Percentiles rank a stretch among this genome's conserved stretches.
phyloP scores from a whole-genome alignment of 2,797 vertebrate genomes.

The Micromesistius poutassou region DNA sequence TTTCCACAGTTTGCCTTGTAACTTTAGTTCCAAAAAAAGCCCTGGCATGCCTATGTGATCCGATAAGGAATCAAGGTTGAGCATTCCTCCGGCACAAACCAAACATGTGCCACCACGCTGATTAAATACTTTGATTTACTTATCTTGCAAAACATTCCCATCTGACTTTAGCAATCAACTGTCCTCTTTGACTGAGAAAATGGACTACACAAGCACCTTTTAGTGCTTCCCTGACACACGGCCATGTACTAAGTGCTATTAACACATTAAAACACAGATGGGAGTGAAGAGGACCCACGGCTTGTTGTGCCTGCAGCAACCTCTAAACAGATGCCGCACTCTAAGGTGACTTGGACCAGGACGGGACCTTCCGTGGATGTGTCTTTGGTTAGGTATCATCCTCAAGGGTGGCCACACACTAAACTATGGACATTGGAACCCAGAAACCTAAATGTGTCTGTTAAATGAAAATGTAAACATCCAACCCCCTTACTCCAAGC shows the following conservation, averaged over 20 bases:
- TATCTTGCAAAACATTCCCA: neutral
- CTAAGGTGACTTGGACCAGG: neutral
- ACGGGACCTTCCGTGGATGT: neutral
- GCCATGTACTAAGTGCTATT: neutral
- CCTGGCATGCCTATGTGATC: neutral
- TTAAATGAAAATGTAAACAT: too few species aligned
- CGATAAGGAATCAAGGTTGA: neutral
- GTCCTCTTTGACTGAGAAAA: too few species aligned
- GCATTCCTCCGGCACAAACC: neutral
- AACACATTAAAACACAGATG: neutral
- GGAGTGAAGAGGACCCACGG: too few species aligned
- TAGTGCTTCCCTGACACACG: too few species aligned
- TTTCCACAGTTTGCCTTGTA: neutral
- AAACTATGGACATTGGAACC: neutral
- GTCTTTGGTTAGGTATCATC: neutral
- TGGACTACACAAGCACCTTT: too few species aligned
- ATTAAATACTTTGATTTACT: neutral
- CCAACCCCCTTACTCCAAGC: neutral
- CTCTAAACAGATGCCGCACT: too few species aligned
- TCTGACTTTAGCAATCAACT: too few species aligned
- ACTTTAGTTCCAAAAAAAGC: neutral
- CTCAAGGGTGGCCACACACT: neutral
- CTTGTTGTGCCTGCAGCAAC: neutral
- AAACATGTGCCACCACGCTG: neutral
- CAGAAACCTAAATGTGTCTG: neutral